phyloP scores from a whole-genome alignment of 2,888 invertebrate genomes.

The Sarcophaga caerulescens region DNA sequence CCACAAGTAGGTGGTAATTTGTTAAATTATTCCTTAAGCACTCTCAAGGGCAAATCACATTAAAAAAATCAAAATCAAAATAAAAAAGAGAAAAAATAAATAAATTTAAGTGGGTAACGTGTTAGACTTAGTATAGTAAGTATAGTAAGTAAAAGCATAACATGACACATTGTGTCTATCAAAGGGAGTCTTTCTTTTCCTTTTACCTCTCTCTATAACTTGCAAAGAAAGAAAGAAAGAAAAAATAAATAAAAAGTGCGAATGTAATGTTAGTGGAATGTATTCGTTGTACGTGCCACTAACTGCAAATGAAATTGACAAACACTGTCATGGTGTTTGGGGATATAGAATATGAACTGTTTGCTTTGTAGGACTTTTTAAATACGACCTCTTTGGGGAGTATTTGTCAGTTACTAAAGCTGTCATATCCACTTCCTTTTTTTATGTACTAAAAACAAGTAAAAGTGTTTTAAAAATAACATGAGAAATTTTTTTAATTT shows the following conservation, averaged over 20 bases:
- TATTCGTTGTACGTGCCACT: slow-evolving; percentile 48
- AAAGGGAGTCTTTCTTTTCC: slow-evolving; percentile 18
- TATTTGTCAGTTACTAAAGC: slow-evolving; percentile 55
- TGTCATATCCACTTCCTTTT: slow-evolving; percentile 23
- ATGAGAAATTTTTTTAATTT: background rate
- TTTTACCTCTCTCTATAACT: slow-evolving; percentile 37
- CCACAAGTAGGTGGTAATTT: slow-evolving; percentile 71
- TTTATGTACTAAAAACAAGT: slow-evolving; percentile 5
- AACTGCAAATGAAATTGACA: slow-evolving; percentile 75
- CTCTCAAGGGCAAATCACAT: slow-evolving; percentile 69
- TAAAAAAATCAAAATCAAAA: slow-evolving; percentile 30
- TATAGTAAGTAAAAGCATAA: slow-evolving; percentile 20
- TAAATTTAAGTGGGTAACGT: slow-evolving; percentile 67
- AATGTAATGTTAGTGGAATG: slow-evolving; percentile 61
- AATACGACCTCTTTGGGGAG: slow-evolving; percentile 62
- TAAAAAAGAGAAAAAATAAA: slow-evolving; percentile 50
- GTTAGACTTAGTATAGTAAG: slow-evolving; percentile 62
- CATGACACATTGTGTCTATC: slow-evolving; percentile 9
- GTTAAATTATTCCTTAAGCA: slow-evolving; percentile 69
- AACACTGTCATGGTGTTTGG: slow-evolving; percentile 76
- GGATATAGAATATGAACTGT: slow-evolving; percentile 71
- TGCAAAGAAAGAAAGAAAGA: background rate
- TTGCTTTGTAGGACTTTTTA: slow-evolving; percentile 61
- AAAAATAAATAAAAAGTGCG: slow-evolving; percentile 51
- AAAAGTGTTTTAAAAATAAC: slow-evolving; percentile 22